Base-by-base conservation (phyloP, 2,888 invertebrate genomes). In the Sipha maydis region DNA sequence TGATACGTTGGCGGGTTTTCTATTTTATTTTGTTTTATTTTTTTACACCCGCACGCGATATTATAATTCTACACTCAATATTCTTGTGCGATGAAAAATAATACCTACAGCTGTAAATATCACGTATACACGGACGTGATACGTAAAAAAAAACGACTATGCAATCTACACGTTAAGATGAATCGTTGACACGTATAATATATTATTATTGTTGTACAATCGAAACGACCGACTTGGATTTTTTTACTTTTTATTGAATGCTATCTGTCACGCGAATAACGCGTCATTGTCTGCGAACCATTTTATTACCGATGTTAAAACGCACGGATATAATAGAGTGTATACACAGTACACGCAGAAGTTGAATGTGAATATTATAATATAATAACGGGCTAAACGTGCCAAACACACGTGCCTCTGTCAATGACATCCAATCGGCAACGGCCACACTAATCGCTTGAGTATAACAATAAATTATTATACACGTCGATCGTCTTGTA, bases 241-340 rank as follows among this genome's bases (percentile, higher is more conserved):
- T 69, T 56, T 61, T 25, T 61, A 21, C 21, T 67, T 69, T 69
- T 80, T 61, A 61, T 84, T 75, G 71, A 61, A 75, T 84, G 75
- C 56, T 56, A 75, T 54, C n/a, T 61, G 41, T 28, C 61, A 61
- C 25, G 25, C 9, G 5, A 41, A 61, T 4, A 61, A 61, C 61
- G 56, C 67, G n/a, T 73, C 75, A 75, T 75, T 84, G 73, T 61
- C 56, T 61, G 28, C 17, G 17, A n/a, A 14, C n/a, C 19, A 61
- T 38, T 84, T 61, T 84, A 75, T 75, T 76, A 28, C 61, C 56
- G 25, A 69, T 31, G 41, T 54, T 48, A 48, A 1, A 17, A 28
- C 71, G 71, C 14, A 28, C 71, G 8, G 21, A 25, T 61, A 61
- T 25, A 61, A 48, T 14, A 5, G 21, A 61, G 61, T 61, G 61